Conservation (phyloP, 1,140 invertebrate genomes). For the Nephila pilipes region DNA sequence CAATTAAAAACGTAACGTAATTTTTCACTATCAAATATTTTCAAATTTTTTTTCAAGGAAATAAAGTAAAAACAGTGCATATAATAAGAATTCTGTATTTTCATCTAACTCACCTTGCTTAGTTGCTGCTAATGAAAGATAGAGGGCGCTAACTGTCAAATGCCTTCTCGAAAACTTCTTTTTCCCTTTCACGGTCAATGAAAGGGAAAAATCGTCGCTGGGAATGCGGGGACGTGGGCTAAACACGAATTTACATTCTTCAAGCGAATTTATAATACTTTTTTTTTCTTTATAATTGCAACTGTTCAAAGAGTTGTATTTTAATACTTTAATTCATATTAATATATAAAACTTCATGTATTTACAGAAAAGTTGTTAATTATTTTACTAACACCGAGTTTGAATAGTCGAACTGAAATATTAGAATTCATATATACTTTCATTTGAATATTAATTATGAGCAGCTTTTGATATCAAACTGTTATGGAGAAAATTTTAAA, state of each 20-base stretch:
- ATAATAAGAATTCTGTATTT: not conserved
- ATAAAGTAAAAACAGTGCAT: not conserved
- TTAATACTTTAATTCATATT: no score
- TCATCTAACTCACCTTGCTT: not conserved
- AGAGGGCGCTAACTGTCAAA: slow-evolving; percentile 62
- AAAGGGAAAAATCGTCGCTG: not conserved
- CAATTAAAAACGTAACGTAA: not conserved
- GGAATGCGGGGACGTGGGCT: not conserved
- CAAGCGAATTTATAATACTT: no score
- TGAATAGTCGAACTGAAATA: no score
- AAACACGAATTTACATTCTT: not conserved
- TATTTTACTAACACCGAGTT: no score
- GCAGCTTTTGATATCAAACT: no score
- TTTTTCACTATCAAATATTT: not conserved
- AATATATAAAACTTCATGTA: no score
- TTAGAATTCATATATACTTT: no score
- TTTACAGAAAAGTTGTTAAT: no score
- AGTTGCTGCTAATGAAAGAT: not conserved
- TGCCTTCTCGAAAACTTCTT: not conserved
- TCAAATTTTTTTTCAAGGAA: not conserved
- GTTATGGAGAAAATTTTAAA: no score
- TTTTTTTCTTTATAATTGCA: no score
- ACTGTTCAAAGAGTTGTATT: no score
- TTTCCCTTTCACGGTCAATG: not conserved
- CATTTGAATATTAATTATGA: no score